Base-by-base conservation (phyloP, 2,113 vertebrate genomes). In the Chaetodon trifascialis region DNA sequence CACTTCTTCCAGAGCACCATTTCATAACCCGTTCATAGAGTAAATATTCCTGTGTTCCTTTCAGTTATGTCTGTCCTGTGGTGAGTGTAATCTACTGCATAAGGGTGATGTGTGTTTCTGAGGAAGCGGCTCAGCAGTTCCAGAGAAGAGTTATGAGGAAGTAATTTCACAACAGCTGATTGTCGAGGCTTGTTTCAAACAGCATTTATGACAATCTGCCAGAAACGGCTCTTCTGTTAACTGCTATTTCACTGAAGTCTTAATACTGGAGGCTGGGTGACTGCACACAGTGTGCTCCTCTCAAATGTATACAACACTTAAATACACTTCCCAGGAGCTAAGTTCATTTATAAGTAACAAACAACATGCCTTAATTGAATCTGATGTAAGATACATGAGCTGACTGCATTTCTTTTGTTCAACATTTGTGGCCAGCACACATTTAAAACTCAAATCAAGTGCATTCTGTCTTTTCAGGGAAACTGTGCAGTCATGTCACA, bases 71-170 rank as follows among this genome's bases (percentile, higher is more conserved):
- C 5, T 52, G 16, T 2, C n/a, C 23, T 30, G 36, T 9, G 0
- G 23, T 16, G 6, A 19, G 7, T 30, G 1, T 1, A 9, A 0
- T 11, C 7, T 16, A 17, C 47, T 42, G 34, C 9, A 0, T 0
- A 0, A 8, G 2, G 0, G 12, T 66, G 47, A 71, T 1, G 8
- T 34, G 12, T 7, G 51, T 54, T 56, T 56, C 23, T 25, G 54
- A 7, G 59, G 76, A 86, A 80, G 17, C 0, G 46, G 9, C 38
- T 60, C 52, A 47, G 8, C 63, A 52, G 46, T 88, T 93, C 74
- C 79, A 65, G 17, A 55, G 85, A 90, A 87, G 6, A 82, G 49
- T 12, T 34, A 82, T 68, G 54, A 85, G 88, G 88, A 91, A 90
- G 77, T 84, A 4, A 30, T 80, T 89, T 81, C 7, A 36, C 11